A percentile compares a stretch with the other conserved stretches of the same genome.
These are phyloP conservation scores for Macrophya annulata DNA, from an alignment of 2,888 invertebrate species.

Conservation along the genomic window DNA sequence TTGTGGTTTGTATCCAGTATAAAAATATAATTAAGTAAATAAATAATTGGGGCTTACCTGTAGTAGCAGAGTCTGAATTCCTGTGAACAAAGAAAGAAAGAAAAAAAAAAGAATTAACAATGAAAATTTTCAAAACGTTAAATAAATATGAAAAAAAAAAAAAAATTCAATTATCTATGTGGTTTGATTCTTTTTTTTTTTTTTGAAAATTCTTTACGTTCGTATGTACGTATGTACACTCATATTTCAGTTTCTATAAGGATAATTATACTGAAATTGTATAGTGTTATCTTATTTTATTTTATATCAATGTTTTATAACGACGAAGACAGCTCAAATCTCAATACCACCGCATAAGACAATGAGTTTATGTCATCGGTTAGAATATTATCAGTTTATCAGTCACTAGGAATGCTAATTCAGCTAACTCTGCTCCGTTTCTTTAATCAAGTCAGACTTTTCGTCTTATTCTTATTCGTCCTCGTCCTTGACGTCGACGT, in stretches of 20 bases:
- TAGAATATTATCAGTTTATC: slow-evolving; percentile 40
- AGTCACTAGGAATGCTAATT: slow-evolving; percentile 36
- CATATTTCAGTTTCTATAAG: too few relatives aligned
- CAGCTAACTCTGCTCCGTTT: neutral
- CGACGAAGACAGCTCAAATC: neutral
- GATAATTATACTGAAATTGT: neutral
- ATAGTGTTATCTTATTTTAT: neutral
- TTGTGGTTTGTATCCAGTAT: too few relatives aligned
- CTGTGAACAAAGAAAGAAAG: slow-evolving; percentile 67
- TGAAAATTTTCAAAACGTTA: neutral
- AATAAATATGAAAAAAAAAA: neutral
- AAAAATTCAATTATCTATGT: neutral
- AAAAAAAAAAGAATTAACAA: slow-evolving; percentile 55
- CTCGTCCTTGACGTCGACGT: too few relatives aligned
- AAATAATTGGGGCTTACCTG: slow-evolving; percentile 63
- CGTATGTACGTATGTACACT: too few relatives aligned
- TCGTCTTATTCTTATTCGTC: neutral
- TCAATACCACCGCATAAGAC: slow-evolving; percentile 7
- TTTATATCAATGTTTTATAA: neutral
- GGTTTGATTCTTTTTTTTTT: too few relatives aligned
- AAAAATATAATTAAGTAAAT: neutral
- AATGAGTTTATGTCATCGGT: slow-evolving; percentile 40
- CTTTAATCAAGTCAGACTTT: neutral
- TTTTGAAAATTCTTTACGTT: too few relatives aligned
- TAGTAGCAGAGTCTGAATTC: slow-evolving; percentile 65